phyloP scores from a whole-genome alignment of 2,888 invertebrate genomes.

The Molanna angustata region DNA sequence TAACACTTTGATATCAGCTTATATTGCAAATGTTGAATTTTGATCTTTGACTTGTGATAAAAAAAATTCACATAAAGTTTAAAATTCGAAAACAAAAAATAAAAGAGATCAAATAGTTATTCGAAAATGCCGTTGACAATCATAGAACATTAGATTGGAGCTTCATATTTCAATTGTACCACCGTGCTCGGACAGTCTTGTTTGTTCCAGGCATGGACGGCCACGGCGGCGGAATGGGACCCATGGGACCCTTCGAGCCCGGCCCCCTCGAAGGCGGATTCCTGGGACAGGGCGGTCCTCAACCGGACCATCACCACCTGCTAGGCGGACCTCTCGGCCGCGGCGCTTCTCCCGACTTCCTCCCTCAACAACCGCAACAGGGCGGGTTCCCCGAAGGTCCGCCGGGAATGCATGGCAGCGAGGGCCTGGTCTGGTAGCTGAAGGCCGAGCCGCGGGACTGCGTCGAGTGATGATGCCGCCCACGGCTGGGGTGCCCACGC shows the following conservation, averaged over 20 bases:
- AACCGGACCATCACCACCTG: slow-evolving; percentile 57
- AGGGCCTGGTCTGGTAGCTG: slow-evolving; percentile 57
- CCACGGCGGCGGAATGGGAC: slow-evolving; percentile 64
- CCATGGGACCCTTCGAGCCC: slow-evolving; percentile 61
- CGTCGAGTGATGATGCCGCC: slow-evolving; percentile 51
- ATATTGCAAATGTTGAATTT: too few relatives aligned
- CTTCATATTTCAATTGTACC: neutral
- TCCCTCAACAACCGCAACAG: slow-evolving; percentile 38
- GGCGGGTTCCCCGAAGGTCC: slow-evolving; percentile 49
- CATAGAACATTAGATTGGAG: too few relatives aligned
- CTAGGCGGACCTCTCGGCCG: slow-evolving; percentile 35
- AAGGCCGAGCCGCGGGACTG: slow-evolving; percentile 59
- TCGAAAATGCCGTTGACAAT: too few relatives aligned
- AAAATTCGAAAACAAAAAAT: neutral
- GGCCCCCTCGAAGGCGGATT: slow-evolving; percentile 47
- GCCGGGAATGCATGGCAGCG: slow-evolving; percentile 47
- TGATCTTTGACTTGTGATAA: too few relatives aligned
- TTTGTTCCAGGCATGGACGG: slow-evolving; percentile 64
- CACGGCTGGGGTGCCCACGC: slow-evolving; percentile 24
- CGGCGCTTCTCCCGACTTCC: slow-evolving; percentile 69
- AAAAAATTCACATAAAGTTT: neutral
- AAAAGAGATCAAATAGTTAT: neutral
- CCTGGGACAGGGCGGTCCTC: slow-evolving; percentile 39
- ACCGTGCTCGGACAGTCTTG: slow-evolving; percentile 23
- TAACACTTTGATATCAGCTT: too few relatives aligned